phyloP scores from a whole-genome alignment of 2,888 invertebrate genomes.

The Myopa testacea region DNA sequence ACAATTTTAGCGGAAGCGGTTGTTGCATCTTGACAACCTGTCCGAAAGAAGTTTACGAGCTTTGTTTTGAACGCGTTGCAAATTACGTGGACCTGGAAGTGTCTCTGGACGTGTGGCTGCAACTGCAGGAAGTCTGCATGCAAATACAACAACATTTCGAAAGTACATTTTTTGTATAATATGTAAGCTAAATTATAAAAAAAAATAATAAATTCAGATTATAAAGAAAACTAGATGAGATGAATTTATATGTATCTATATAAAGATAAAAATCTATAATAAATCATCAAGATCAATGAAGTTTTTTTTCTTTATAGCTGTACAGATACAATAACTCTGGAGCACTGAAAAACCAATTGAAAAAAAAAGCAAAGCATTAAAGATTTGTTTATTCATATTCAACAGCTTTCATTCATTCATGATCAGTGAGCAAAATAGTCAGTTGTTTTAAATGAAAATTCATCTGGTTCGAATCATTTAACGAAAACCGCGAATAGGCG shows the following conservation, averaged over 20 bases:
- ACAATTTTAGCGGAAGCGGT: conserved; percentile 18
- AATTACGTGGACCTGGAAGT: neutral
- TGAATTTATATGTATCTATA: neutral
- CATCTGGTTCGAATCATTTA: too few relatives aligned
- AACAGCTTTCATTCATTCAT: too few relatives aligned
- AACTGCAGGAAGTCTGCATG: conserved; percentile 1
- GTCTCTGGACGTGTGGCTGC: neutral
- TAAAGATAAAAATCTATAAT: conserved; percentile 1
- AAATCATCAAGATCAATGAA: neutral
- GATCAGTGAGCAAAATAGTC: too few relatives aligned
- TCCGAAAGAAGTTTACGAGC: conserved; percentile 25
- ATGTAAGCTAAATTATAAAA: neutral
- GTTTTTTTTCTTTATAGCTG: too few relatives aligned
- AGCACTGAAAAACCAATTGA: too few relatives aligned
- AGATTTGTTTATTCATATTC: too few relatives aligned
- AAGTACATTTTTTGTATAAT: neutral
- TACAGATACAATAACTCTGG: too few relatives aligned
- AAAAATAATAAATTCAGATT: neutral
- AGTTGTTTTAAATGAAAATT: too few relatives aligned
- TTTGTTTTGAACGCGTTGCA: conserved; percentile 18
- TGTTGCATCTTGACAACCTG: conserved; percentile 19
- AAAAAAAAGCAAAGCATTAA: too few relatives aligned
- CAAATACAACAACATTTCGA: neutral
- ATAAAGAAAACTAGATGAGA: neutral
- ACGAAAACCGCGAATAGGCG: neutral